phyloP scores from a whole-genome alignment of 2,113 vertebrate species.

The Toxotes chatareus region DNA sequence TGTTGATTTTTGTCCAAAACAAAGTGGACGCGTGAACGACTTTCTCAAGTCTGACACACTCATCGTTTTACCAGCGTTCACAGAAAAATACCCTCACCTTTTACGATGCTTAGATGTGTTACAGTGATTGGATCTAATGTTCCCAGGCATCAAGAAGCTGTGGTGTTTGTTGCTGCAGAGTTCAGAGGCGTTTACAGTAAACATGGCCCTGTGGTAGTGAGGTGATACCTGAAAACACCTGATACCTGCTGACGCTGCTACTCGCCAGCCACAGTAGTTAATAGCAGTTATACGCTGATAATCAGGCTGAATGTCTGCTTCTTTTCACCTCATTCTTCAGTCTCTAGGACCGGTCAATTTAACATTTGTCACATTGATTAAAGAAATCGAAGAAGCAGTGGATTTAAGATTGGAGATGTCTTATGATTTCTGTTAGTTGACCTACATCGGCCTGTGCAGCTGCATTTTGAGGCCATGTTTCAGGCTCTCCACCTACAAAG shows the following conservation, averaged over 20 bases:
- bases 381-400: background rate
- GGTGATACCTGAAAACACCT: background rate
- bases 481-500: no score
- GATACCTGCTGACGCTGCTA: slow-evolving; percentile 20
- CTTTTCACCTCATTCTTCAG: no score
- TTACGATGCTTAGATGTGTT: background rate
- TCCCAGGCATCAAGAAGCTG: background rate
- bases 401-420: no score
- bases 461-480: no score
- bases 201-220: background rate
- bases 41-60: background rate
- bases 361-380: background rate
- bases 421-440: background rate
- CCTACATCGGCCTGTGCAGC: background rate
- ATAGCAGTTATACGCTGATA: background rate
- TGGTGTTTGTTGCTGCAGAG: slow-evolving; percentile 8
- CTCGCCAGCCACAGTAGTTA: background rate
- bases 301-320: no score
- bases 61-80: background rate
- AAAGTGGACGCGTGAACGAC: no score
- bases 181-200: slow-evolving; percentile 36
- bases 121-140: background rate
- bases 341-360: no score
- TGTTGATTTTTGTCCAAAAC: no score
- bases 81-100: background rate